Conservation (phyloP, 2,888 invertebrate genomes). For the Eilema caniola region DNA sequence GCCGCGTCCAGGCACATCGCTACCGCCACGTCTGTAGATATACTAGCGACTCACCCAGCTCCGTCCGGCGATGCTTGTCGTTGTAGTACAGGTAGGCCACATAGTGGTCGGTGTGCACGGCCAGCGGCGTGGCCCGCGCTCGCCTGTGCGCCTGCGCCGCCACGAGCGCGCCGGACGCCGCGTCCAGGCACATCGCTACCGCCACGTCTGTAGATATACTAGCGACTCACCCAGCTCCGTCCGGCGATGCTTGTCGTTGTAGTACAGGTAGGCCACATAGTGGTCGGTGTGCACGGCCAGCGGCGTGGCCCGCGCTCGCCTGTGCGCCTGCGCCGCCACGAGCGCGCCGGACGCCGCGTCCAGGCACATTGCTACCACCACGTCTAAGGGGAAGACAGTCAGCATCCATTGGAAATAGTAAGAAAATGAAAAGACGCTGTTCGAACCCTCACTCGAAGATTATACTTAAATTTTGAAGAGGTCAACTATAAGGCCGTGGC, state of each 20-base stretch:
- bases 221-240: constrained; percentile 91
- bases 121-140: constrained; percentile 92
- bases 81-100: constrained; percentile 97
- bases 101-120: constrained; percentile 98
- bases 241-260: constrained; percentile 96
- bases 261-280: constrained; percentile 97
- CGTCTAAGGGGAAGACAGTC: constrained; percentile 78
- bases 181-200: too few species aligned
- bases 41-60: constrained; percentile 87
- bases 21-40: constrained; percentile 89
- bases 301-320: constrained; percentile 93
- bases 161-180: constrained; percentile 94
- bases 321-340: constrained; percentile 94
- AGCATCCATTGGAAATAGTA: not conserved
- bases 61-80: constrained; percentile 96
- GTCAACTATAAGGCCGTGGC: too few species aligned
- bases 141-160: constrained; percentile 95
- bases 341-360: constrained; percentile 97
- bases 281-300: constrained; percentile 97
- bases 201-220: constrained; percentile 86
- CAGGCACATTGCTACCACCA: constrained; percentile 94
- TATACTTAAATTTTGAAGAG: too few species aligned
- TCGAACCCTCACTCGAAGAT: too few species aligned
- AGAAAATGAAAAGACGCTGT: too few species aligned
- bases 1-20: too few species aligned